Percentiles rank a stretch among this genome's conserved stretches.
These are phyloP conservation scores for Andrena cerasifolii DNA, from an alignment of 1,140 invertebrate genomes.

Conservation along the genomic window DNA sequence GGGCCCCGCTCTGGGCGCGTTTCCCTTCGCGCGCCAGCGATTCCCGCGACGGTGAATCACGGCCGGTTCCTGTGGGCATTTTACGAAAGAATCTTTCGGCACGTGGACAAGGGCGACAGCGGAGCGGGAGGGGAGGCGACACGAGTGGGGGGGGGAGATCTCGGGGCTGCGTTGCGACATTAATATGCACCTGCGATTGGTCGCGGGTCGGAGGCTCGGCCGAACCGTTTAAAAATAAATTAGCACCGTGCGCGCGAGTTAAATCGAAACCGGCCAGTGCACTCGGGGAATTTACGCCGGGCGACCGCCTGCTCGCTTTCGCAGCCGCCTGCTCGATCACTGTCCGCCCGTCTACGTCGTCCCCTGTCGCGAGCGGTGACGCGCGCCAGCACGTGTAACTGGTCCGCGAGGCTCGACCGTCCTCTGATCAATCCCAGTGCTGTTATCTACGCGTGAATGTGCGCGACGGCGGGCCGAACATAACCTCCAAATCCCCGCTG, in stretches of 20 bases:
- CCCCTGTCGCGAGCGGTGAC: not conserved
- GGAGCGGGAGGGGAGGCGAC: not conserved
- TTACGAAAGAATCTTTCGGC: constrained; percentile 27
- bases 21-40: too few species aligned
- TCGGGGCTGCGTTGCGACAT: not conserved
- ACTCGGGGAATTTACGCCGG: constrained; percentile 55
- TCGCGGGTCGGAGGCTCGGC: constrained; percentile 61
- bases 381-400: constrained; percentile 26
- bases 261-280: constrained; percentile 70
- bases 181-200: constrained; percentile 64
- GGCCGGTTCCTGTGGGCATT: too few species aligned
- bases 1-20: too few species aligned
- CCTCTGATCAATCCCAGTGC: constrained; percentile 5
- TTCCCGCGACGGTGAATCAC: too few species aligned
- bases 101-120: constrained; percentile 34
- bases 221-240: constrained; percentile 72
- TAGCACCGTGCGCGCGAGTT: constrained; percentile 52
- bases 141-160: too few species aligned
- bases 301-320: not conserved
- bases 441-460: constrained; percentile 35
- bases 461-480: constrained; percentile 19
- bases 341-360: not conserved
- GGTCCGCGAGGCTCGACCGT: constrained; percentile 3
- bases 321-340: not conserved
- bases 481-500: constrained; percentile 49